phyloP scores from a whole-genome alignment of 1,140 invertebrate species.

The Saccostrea echinata region DNA sequence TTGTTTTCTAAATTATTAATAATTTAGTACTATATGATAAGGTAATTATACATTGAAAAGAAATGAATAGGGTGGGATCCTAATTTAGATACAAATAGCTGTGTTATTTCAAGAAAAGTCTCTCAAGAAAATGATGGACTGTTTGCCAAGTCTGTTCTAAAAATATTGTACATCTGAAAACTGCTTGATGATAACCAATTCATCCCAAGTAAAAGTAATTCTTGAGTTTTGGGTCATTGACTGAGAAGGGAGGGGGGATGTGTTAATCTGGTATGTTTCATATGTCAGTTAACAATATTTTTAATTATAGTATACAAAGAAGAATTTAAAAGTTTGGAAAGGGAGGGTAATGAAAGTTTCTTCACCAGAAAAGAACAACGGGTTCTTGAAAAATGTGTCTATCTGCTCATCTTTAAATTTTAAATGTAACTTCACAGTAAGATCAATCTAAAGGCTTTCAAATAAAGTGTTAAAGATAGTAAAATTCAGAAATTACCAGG shows the following conservation, averaged over 20 bases:
- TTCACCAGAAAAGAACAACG: background rate
- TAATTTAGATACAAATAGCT: background rate
- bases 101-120: background rate
- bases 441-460: background rate
- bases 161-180: background rate
- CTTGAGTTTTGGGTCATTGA: slow-evolving; percentile 1
- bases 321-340: background rate
- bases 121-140: background rate
- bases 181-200: background rate
- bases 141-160: slow-evolving; percentile 12
- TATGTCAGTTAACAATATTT: background rate
- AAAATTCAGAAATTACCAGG: background rate
- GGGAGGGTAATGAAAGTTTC: background rate
- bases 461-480: slow-evolving; percentile 7
- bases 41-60: background rate
- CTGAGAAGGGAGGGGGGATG: background rate
- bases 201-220: slow-evolving; percentile 19
- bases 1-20: background rate
- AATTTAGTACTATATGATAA: background rate
- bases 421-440: background rate
- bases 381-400: slow-evolving; percentile 10
- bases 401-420: background rate
- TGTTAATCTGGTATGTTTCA: slow-evolving; percentile 13
- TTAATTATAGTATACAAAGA: background rate
- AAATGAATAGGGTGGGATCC: background rate